Conservation (phyloP, 2,888 invertebrate genomes). For the Lasioglossum oenotherae region DNA sequence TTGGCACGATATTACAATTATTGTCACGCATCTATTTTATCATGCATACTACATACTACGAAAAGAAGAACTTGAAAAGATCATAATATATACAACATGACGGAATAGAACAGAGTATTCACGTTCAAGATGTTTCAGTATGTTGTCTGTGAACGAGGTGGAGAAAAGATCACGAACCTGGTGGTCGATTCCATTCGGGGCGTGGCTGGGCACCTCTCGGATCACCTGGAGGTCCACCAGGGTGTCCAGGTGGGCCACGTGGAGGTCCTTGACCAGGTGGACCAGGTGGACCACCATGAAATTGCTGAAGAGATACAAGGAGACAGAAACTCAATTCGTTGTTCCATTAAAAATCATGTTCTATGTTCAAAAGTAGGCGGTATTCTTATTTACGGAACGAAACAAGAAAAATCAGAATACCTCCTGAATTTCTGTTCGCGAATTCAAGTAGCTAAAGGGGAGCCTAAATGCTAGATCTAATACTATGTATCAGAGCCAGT, state of each 20-base stretch:
- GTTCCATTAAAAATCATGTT: constrained; percentile 24
- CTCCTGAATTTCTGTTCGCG: constrained; percentile 3
- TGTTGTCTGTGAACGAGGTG: neutral
- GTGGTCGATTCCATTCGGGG: constrained; percentile 91
- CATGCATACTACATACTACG: constrained; percentile 60
- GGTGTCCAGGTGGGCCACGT: constrained; percentile 85
- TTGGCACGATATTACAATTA: constrained; percentile 14
- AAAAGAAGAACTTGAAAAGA: constrained; percentile 11
- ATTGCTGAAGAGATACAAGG: constrained; percentile 80
- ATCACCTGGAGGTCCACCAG: constrained; percentile 87
- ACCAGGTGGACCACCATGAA: constrained; percentile 86
- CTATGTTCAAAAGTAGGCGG: constrained; percentile 37
- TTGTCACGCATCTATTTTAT: constrained; percentile 40
- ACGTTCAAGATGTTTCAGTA: constrained; percentile 71
- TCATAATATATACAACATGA: constrained; percentile 25
- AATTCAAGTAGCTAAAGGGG: constrained; percentile 3
- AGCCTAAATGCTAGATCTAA: constrained; percentile 14
- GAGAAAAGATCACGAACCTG: constrained; percentile 82
- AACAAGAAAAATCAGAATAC: neutral
- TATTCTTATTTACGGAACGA: neutral
- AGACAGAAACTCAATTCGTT: constrained; percentile 46
- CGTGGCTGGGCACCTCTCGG: constrained; percentile 86
- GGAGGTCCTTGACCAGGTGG: constrained; percentile 85
- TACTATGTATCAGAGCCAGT: constrained; percentile 48
- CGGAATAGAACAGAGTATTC: constrained; percentile 28